Base-by-base conservation (phyloP, 2,888 invertebrate genomes). In the Eilema griseolum region DNA sequence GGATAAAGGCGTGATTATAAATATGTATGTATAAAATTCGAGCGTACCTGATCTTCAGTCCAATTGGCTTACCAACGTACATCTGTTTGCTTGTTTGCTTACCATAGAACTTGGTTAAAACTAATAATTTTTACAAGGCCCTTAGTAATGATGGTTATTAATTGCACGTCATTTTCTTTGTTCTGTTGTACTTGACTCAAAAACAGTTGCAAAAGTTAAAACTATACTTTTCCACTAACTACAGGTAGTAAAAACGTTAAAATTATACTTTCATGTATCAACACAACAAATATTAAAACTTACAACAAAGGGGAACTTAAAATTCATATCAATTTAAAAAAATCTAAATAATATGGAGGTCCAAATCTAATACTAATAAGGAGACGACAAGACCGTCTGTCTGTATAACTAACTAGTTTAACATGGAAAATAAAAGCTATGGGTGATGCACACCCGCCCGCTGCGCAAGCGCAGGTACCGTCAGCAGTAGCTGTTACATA, bases 391-490 rank as follows among this genome's bases (percentile, higher is more conserved):
- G 66, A 60, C 41, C 59, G 66, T 26, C 66, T 60, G 66, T 26
- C 66, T 60, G 66, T 66, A 24, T 66, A 66, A 77, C 73, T 91
- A 92, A 93, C 92, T 90, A 91, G 91, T 86, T 90, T 93, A 92
- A 94, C 93, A 88, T 88, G 87, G 89, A 90, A 89, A 91, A 92
- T 92, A 92, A 93, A 92, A 92, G 90, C 86, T 89, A 87, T 88
- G 91, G 91, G 89, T 89, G 92, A 90, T 89, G 89, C 91, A 89
- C 89, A 90, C 88, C 86, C 86, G 88, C 86, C 86, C 83, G 84
- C 78, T 83, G 86, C 87, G 90, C 87, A 80, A 82, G 88, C 89
- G 90, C 88, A 75, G 37, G 90, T 90, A 93, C 76, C 85, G 92
- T 81, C 75, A 78, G 89, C 90, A 91, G 37, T 66, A 62, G 69